Base-by-base conservation (phyloP, 2,797 vertebrate genomes). In the Lepidocolaptes lacrymiger region DNA sequence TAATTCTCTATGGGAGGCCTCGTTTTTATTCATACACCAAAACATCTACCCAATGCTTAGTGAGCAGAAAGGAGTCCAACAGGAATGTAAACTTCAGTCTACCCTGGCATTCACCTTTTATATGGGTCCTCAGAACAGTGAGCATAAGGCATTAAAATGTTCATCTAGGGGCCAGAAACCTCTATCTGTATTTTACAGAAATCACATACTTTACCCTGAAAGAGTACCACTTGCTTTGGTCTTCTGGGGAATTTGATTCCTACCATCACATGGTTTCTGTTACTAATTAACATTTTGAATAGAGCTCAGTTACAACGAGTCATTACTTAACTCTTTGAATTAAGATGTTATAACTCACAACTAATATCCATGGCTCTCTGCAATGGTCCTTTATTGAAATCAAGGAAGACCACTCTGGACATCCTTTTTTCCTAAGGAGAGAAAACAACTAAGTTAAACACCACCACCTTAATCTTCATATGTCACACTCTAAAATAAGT, bases 311-410 rank as follows among this genome's bases (percentile, higher is more conserved):
- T 87, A 89, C 88, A 86, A 85, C 41, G 8, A 84, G 46, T 89
- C 85, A 89, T 90, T 83, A 92, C 62, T 73, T 84, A 92, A 94
- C 34, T 79, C 46, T 87, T 54, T 78, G 72, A 95, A 96, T 94
- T 92, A 95, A 88, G 52, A 67, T 34, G 43, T 88, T 93, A 83
- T 5, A 96, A 97, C 96, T 97, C 94, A 97, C 96, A 88, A 85
- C 81, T 73, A 78, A 88, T 62, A 92, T 91, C 91, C 92, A 80
- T 62, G 87, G 87, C 85, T 94, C 54, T 68, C 83, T 85, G 87
- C 79, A 94, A 62, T 78, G 79, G 93, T 93, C 85, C 95, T 97
- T 96, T 91, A 88, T 44, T 0, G 2, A 94, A 96, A 92, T 80
- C 85, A 84, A 88, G 82, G 87, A 96, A 90, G 56, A 90, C 56